Evolutionary conservation across 92 coral and sea anemone species (phyloP), one percentile per base, ranked within the genome.

Genomic region (Nematostella vectensis): DNA sequence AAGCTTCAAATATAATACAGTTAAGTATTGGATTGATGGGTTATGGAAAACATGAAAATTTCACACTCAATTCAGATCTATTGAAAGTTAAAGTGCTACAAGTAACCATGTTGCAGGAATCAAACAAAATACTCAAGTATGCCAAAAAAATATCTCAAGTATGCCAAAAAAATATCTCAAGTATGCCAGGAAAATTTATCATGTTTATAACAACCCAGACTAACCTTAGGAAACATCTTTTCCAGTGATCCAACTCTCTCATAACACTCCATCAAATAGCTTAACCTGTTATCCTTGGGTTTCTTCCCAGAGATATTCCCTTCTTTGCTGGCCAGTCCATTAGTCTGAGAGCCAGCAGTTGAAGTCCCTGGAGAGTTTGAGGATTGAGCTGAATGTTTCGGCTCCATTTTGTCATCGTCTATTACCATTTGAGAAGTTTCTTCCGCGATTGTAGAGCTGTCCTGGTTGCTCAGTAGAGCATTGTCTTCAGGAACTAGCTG

Each of bases 391-490:
- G 8, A 8, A 10, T 6, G 9, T 22, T 45, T 17, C 18, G 12
- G 9, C 23, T 19, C 21, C 18, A 17, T 45, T 9, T 19, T 17
- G 26, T n/a, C 65, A 67, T 79, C 82, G 27, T 65, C 82, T 27
- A 78, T 78, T 20, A 57, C 89, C 79, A 70, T 76, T 27, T 81
- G 82, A 1, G 83, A 75, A 11, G 88, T 75, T 59, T 75, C 83
- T 54, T 81, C 79, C 8, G 78, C 83, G 28, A 70, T 71, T 4
- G 75, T 76, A 3, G 70, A 63, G n/a, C 74, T 62, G 55, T 70
- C 72, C 25, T 69, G 59, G 56, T 69, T 63, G 12, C 25, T 48
- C 28, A 50, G 6, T 8, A 49, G 50, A 23, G 22, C 37, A 22
- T 52, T 39, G 25, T n/a, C 58, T 25, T 31, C 48, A 19, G 81